Base-by-base conservation (phyloP, 1,140 invertebrate genomes). In the Lasioglossum albipes region DNA sequence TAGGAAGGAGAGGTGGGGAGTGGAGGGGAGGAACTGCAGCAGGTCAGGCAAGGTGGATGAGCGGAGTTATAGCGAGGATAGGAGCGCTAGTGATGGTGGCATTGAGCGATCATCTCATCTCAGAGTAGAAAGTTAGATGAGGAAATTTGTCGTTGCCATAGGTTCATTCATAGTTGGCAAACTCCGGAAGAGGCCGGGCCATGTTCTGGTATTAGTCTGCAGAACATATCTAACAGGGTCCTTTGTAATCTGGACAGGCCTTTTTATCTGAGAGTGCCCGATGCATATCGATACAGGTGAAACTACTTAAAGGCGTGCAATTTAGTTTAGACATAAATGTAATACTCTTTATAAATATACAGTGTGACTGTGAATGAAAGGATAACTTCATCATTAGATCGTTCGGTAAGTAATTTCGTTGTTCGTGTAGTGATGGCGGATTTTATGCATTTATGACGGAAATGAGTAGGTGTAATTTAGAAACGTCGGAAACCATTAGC, bases 91-190 rank as follows among this genome's bases (percentile, higher is more conserved):
- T 82, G 85, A 79, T 81, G 86, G 68, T 90, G 91, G 90, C 91
- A 91, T 92, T 92, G 92, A 93, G 90, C 90, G 91, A 93, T 93
- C 90, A 89, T 86, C 91, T 93, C 92, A 93, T 93, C 91, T 92
- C 81, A 83, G 79, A 81, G 88, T 86, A 89, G 87, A 93, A 93
- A 93, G 92, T 93, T 93, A 92, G 92, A 93, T 92, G 92, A 93
- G 92, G 90, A 90, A 93, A 93, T 93, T 93, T 93, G 91, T 93
- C 91, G 88, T 83, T 84, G 88, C 89, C 91, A 92, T 92, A 90
- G 91, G 90, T 92, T 92, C 78, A 67, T 87, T 89, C 90, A 91
- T 91, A 92, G 91, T 92, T 93, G 84, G 82, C 88, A 84, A 92
- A 93, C 91, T 92, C 81, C 68, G 73, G 75, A 79, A 81, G 80